These are phyloP conservation scores for Archaeoteleia sp. DNA, from an alignment of 2,888 invertebrate genomes.

Conservation along the genomic window DNA sequence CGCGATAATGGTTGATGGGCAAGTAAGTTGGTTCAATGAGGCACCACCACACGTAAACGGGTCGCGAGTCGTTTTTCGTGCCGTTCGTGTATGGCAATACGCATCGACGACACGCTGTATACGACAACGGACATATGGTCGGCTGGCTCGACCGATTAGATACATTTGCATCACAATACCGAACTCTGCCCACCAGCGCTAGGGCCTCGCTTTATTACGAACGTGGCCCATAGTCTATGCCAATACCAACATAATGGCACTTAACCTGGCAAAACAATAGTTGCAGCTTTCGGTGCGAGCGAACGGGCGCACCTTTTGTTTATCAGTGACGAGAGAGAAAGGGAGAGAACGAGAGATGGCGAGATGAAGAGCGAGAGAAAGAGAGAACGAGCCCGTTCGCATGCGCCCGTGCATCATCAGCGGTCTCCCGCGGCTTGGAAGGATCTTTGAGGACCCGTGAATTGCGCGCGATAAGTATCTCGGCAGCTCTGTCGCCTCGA, in stretches of 20 bases:
- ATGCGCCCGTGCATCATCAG: constrained; percentile 54
- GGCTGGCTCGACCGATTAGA: constrained; percentile 73
- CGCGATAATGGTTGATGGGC: constrained; percentile 12
- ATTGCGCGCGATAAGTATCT: constrained; percentile 54
- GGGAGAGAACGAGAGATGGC: not conserved
- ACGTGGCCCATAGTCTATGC: constrained; percentile 63
- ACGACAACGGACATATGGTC: constrained; percentile 72
- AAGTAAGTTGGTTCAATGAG: constrained; percentile 35
- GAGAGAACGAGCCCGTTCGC: constrained; percentile 52
- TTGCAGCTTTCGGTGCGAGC: constrained; percentile 63
- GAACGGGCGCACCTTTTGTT: constrained; percentile 54
- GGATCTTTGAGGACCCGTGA: constrained; percentile 55
- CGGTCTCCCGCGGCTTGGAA: constrained; percentile 47
- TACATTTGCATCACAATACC: constrained; percentile 73
- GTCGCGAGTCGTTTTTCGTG: no score
- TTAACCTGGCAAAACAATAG: constrained; percentile 64
- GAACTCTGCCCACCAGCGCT: constrained; percentile 67
- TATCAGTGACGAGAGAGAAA: constrained; percentile 21
- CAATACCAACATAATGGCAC: constrained; percentile 68
- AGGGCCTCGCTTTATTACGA: constrained; percentile 64
- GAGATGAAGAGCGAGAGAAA: no score
- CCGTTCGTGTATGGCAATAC: constrained; percentile 23
- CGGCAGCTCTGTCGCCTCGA: constrained; percentile 53
- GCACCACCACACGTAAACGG: no score
- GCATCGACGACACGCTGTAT: constrained; percentile 50